These are phyloP conservation scores for Sarcophaga subvicina DNA, from an alignment of 2,888 invertebrate species.

Conservation along the genomic window DNA sequence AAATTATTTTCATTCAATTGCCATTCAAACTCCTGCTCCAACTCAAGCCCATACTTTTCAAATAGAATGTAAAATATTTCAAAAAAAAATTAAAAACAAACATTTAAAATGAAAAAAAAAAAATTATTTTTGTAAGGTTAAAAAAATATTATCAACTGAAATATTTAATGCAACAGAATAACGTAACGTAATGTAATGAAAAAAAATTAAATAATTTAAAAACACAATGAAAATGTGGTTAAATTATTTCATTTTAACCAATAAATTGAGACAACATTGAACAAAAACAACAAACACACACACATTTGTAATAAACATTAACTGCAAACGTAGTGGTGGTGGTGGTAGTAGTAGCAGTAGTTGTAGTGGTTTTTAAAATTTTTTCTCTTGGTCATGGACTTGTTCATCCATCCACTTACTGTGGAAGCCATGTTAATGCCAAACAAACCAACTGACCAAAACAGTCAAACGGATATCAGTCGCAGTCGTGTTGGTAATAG, in stretches of 20 bases:
- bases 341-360: slow-evolving; percentile 5
- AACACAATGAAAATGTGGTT: slow-evolving; percentile 67
- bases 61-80: slow-evolving; percentile 5
- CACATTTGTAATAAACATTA: slow-evolving; percentile 6
- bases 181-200: not conserved
- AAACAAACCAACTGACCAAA: slow-evolving; percentile 39
- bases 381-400: not conserved
- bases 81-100: slow-evolving; percentile 8
- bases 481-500: slow-evolving; percentile 29
- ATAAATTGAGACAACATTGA: slow-evolving; percentile 69
- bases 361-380: not conserved
- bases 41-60: not conserved
- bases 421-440: not conserved
- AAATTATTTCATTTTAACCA: slow-evolving; percentile 67
- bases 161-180: slow-evolving; percentile 35
- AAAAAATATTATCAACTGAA: slow-evolving; percentile 36
- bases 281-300: slow-evolving; percentile 28
- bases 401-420: slow-evolving; percentile 15
- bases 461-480: slow-evolving; percentile 31
- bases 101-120: too few species aligned
- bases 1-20: too few species aligned
- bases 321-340: not conserved
- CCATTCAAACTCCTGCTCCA: too few species aligned
- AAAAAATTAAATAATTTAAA: slow-evolving; percentile 51
- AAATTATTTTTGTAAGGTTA: not conserved